Conservation (phyloP, 2,113 vertebrate species). For the Columba livia region DNA sequence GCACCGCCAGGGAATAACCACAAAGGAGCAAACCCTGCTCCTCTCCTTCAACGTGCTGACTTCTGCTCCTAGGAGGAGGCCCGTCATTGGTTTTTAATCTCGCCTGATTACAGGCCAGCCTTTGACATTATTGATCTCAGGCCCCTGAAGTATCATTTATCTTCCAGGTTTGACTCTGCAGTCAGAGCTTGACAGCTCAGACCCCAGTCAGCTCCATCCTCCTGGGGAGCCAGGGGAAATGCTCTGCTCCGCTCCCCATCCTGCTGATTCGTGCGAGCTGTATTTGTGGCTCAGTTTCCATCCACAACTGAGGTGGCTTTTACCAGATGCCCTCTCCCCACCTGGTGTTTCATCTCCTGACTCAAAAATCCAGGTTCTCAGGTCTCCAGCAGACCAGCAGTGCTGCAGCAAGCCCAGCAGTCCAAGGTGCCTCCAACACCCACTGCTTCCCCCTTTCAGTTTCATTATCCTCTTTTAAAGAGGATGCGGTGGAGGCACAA, state of each 20-base stretch:
- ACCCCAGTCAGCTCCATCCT: background rate
- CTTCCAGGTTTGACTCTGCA: background rate
- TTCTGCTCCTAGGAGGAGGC: constrained; percentile 6
- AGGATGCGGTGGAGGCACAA: background rate
- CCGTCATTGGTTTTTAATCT: constrained; percentile 63
- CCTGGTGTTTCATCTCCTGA: background rate
- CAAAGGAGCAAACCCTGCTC: background rate
- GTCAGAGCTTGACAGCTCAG: background rate
- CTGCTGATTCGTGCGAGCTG: rapidly evolving
- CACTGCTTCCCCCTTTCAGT: background rate
- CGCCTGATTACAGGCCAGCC: background rate
- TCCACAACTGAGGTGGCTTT: background rate
- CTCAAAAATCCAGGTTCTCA: background rate
- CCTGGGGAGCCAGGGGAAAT: background rate
- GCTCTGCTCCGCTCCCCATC: background rate
- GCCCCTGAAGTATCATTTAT: constrained; percentile 44
- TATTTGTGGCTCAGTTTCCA: background rate
- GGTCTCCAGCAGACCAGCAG: background rate
- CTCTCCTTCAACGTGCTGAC: background rate
- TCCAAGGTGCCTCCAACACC: background rate
- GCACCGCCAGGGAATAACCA: background rate
- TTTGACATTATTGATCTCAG: constrained; percentile 57
- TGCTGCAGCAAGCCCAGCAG: background rate
- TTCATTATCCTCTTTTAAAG: constrained; percentile 35
- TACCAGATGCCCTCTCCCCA: background rate